Percentiles rank a stretch among this genome's conserved stretches.
Conservation (phyloP, 2,113 vertebrate genomes). For the Spea bombifrons region DNA sequence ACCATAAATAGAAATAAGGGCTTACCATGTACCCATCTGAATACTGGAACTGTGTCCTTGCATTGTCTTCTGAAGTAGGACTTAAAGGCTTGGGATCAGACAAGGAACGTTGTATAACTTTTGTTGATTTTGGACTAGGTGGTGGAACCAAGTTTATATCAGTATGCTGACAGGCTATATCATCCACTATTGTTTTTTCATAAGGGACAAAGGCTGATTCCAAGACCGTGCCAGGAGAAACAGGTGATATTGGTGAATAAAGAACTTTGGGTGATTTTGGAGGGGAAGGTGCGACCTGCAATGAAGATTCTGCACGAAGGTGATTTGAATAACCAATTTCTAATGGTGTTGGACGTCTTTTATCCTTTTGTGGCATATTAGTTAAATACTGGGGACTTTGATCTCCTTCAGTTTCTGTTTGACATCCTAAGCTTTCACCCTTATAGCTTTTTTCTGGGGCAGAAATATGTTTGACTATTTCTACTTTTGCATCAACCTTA, state of each 20-base stretch:
- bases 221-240: conserved; percentile 90
- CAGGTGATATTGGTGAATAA: conserved; percentile 85
- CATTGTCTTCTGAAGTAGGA: conserved; percentile 86
- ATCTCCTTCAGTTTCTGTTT: conserved; percentile 87
- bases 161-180: conserved; percentile 82
- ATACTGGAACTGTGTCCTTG: conserved; percentile 86
- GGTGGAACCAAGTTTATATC: conserved; percentile 83
- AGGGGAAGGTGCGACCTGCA: conserved; percentile 82
- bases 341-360: conserved; percentile 81
- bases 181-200: conserved; percentile 81
- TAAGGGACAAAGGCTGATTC: conserved; percentile 91
- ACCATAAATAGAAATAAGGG: conserved; percentile 37
- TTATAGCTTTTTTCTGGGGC: conserved; percentile 88
- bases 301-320: conserved; percentile 78
- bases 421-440: conserved; percentile 89
- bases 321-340: conserved; percentile 88
- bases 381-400: conserved; percentile 69
- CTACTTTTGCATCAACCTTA: conserved; percentile 84
- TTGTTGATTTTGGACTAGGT: conserved; percentile 82
- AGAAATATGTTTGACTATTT: conserved; percentile 94
- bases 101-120: conserved; percentile 88
- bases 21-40: conserved; percentile 90
- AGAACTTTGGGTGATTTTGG: conserved; percentile 89
- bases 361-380: conserved; percentile 79
- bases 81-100: conserved; percentile 94